phyloP scores from a whole-genome alignment of 2,888 invertebrate genomes.

The Glyphotaelius pellucidus region DNA sequence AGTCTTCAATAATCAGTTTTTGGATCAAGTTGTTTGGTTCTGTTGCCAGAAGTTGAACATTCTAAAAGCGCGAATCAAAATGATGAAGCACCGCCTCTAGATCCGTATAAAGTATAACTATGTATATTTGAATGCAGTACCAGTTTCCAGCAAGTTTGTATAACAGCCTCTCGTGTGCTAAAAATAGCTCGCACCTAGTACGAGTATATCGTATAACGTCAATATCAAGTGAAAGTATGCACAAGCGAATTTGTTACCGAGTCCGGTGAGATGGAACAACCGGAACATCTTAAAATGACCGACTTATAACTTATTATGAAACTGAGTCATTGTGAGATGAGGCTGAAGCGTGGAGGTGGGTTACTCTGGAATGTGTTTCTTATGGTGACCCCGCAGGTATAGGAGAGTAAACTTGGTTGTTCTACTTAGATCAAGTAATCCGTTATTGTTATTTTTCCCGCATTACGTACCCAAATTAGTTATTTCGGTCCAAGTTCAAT shows the following conservation, averaged over 20 bases:
- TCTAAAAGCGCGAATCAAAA: not conserved
- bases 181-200: slow-evolving; percentile 43
- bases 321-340: slow-evolving; percentile 2
- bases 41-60: not conserved
- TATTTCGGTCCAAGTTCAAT: no score
- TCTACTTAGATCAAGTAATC: not conserved
- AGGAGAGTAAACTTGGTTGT: not conserved
- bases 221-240: slow-evolving; percentile 55
- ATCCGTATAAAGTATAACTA: not conserved
- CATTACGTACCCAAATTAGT: no score
- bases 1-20: not conserved
- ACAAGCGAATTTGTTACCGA: slow-evolving; percentile 48
- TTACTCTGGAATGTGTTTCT: slow-evolving; percentile 17
- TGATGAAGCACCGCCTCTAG: not conserved
- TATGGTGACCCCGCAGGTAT: not conserved
- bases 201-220: slow-evolving; percentile 9
- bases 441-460: not conserved
- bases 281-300: slow-evolving; percentile 51
- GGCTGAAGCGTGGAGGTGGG: not conserved
- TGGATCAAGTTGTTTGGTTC: not conserved
- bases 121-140: not conserved
- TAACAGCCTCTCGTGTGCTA: slow-evolving; percentile 32
- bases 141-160: not conserved
- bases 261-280: slow-evolving; percentile 29
- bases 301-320: slow-evolving; percentile 52